Percentiles rank a stretch among this genome's conserved stretches.
Conservation (phyloP, 2,888 invertebrate genomes). For the Oeneis ivallda region DNA sequence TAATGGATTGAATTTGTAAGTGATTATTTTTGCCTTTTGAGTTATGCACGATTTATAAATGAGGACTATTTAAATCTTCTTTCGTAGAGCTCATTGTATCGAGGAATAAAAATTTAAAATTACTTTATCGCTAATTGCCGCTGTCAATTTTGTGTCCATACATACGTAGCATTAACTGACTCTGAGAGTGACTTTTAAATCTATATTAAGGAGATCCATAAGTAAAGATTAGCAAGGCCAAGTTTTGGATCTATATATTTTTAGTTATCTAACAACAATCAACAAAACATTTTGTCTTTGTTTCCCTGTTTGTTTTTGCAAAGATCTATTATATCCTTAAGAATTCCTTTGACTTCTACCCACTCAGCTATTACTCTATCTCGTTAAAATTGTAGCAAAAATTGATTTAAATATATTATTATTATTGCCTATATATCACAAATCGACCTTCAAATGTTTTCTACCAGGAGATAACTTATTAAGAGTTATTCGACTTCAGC, state of each 20-base stretch:
- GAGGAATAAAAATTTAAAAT: neutral
- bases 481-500: conserved; percentile 30
- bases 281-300: neutral
- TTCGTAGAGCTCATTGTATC: neutral
- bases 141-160: too few species aligned
- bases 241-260: too few species aligned
- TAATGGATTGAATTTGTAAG: conserved; percentile 67
- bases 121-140: too few species aligned
- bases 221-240: too few species aligned
- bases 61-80: neutral
- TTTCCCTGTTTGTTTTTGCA: neutral
- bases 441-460: conserved; percentile 29
- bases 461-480: conserved; percentile 32
- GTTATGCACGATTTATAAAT: conserved; percentile 19
- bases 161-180: too few species aligned
- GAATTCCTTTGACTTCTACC: neutral
- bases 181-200: neutral
- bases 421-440: conserved; percentile 19
- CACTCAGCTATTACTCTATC: conserved; percentile 15
- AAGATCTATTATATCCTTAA: neutral
- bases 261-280: too few species aligned
- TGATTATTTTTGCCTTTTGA: conserved; percentile 48
- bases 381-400: conserved; percentile 15
- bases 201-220: too few species aligned
- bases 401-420: conserved; percentile 19